Base-by-base conservation (phyloP, 1,140 invertebrate genomes). In the Polypedilum pembai region DNA sequence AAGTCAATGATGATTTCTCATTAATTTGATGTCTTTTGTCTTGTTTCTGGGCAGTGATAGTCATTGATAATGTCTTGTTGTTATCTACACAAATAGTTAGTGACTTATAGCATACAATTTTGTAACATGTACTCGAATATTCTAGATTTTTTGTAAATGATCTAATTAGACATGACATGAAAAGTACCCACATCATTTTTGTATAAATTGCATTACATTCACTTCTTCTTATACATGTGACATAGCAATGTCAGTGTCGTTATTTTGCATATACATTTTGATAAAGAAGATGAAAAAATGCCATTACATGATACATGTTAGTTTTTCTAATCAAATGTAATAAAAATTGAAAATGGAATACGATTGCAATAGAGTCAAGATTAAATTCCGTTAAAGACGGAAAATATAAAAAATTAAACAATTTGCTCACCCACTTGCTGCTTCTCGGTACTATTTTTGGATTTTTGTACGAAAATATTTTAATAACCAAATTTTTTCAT, bases 291-390 rank as follows among this genome's bases (percentile, higher is more conserved):
- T 10, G 15, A 10, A 56, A 56, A n/a, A n/a, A 56, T 56, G 41
- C 41, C 41, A 45, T 45, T 12, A 45, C 15, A 45, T 45, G 45
- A 69, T 69, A 18, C 17, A 69, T 69, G 65, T 69, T 69, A 20
- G 20, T 21, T 69, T 10, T 18, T 21, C 65, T 69, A 69, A 69
- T 69, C 65, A 69, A 69, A 69, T 20, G 65, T 21, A 69, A 69
- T 69, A 69, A 69, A 33, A 33, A 33, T 33, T 69, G 20, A 18
- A 69, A 20, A 69, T 69, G 65, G 65, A 69, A 69, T 69, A 1
- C 17, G 65, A 69, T 8, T 18, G 65, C 17, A 69, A 66, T 18
- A n/a, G 2, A 69, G 8, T n/a, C 65, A 69, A 18, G 65, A 69
- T 69, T 69, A 69, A 69, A 69, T 69, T 69, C 65, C 17, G 18